These are phyloP conservation scores for Ditylenchus weischeri DNA, from an alignment of 2,888 invertebrate species.

Conservation along the genomic window DNA sequence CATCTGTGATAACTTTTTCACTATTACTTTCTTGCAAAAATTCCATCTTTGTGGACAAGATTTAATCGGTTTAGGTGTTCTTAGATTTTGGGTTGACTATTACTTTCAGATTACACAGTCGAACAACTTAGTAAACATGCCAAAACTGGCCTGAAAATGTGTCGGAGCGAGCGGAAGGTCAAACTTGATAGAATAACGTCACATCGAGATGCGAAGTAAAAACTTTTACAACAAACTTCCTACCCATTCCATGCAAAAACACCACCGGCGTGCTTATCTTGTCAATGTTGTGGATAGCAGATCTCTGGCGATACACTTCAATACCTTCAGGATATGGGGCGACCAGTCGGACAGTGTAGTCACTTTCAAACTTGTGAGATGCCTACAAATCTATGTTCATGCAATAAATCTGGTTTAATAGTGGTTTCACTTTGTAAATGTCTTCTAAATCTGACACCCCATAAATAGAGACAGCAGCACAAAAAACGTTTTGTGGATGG, in stretches of 20 bases:
- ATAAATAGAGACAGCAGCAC: conserved; percentile 61
- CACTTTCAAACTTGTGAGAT: conserved; percentile 62
- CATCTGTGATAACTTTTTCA: too few species aligned
- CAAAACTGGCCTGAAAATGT: too few species aligned
- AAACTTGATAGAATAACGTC: too few species aligned
- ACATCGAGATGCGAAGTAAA: too few species aligned
- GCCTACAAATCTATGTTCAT: conserved; percentile 41
- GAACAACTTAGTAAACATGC: too few species aligned
- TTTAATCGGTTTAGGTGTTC: too few species aligned
- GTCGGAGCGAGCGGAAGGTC: too few species aligned
- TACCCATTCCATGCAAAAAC: conserved; percentile 59
- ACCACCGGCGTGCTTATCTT: conserved; percentile 59
- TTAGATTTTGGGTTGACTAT: too few species aligned
- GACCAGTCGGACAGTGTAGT: conserved; percentile 59
- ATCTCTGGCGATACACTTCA: conserved; percentile 51
- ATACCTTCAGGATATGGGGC: conserved; percentile 47
- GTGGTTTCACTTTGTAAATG: conserved; percentile 40
- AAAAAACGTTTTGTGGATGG: conserved; percentile 55
- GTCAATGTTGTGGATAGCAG: conserved; percentile 53
- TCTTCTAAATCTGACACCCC: conserved; percentile 61
- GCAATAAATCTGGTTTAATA: not conserved
- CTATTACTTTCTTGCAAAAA: too few species aligned
- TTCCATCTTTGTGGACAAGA: too few species aligned
- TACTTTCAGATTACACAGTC: too few species aligned
- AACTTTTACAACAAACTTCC: too few species aligned